These are phyloP conservation scores for Caenorhabditis briggsae DNA, from an alignment of 1,140 invertebrate genomes.

Conservation along the genomic window DNA sequence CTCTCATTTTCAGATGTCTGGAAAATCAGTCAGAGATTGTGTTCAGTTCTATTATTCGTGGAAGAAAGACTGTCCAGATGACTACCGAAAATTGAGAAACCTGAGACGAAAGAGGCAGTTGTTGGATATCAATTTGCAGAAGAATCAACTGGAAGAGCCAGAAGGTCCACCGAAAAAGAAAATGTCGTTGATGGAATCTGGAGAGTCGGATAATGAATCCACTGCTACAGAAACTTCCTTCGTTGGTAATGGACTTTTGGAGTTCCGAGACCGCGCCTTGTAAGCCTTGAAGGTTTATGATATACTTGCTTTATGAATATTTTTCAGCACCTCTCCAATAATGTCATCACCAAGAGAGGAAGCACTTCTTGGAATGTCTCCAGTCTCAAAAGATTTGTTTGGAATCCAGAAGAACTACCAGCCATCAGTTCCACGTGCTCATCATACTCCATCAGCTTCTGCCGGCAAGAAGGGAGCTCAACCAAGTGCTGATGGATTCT, in stretches of 20 bases:
- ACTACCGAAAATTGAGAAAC: slow-evolving; percentile 79
- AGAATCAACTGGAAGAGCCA: slow-evolving; percentile 25
- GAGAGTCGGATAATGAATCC: slow-evolving; percentile 40
- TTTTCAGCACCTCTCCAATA: slow-evolving; percentile 23
- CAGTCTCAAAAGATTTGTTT: slow-evolving; percentile 7
- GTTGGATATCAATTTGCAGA: slow-evolving; percentile 71
- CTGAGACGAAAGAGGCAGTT: slow-evolving; percentile 79
- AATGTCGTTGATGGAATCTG: neutral
- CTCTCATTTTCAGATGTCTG: slow-evolving; percentile 82
- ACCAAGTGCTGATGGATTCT: slow-evolving; percentile 77
- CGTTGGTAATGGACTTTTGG: slow-evolving; percentile 42
- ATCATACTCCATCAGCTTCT: slow-evolving; percentile 46
- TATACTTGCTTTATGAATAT: neutral
- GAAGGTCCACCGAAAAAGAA: slow-evolving; percentile 37
- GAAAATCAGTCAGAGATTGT: slow-evolving; percentile 92
- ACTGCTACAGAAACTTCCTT: slow-evolving; percentile 23
- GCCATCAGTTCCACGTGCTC: slow-evolving; percentile 54
- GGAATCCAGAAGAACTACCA: slow-evolving; percentile 61
- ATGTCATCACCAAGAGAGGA: slow-evolving; percentile 44
- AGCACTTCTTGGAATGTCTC: neutral
- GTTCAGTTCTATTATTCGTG: slow-evolving; percentile 98
- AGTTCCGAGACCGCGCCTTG: slow-evolving; percentile 50
- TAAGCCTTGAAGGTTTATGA: no score
- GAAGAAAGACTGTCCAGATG: slow-evolving; percentile 86
- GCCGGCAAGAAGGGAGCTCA: slow-evolving; percentile 76